Conservation (phyloP, 1,140 invertebrate species). For the Megalopta genalis region DNA sequence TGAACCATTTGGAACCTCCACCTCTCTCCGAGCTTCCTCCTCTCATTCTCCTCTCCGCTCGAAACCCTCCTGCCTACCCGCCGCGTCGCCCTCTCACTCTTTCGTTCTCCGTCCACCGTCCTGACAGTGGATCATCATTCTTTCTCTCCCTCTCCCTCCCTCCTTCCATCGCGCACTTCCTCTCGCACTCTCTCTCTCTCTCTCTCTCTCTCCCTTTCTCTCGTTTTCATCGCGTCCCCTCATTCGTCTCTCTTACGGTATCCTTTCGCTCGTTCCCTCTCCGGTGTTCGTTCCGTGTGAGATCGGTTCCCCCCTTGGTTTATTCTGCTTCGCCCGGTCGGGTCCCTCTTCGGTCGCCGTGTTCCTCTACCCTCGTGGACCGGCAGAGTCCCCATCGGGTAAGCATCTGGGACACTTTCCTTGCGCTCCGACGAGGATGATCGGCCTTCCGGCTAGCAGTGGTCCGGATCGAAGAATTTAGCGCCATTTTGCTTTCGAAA, state of each 20-base stretch:
- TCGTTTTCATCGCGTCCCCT: not conserved
- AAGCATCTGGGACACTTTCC: not conserved
- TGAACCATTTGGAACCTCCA: slow-evolving; percentile 74
- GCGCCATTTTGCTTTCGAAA: not conserved
- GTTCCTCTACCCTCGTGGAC: not conserved
- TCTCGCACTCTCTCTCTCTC: too few species aligned
- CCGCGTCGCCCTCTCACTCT: slow-evolving; percentile 45
- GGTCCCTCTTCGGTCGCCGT: not conserved
- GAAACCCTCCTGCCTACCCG: slow-evolving; percentile 32
- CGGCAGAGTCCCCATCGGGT: slow-evolving; percentile 6
- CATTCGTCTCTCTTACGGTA: not conserved
- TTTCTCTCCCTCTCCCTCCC: slow-evolving; percentile 39
- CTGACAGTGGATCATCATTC: slow-evolving; percentile 26
- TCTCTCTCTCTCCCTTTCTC: slow-evolving; percentile 33
- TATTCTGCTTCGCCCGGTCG: not conserved
- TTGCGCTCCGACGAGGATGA: too few species aligned
- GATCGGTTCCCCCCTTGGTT: not conserved
- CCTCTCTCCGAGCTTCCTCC: slow-evolving; percentile 65
- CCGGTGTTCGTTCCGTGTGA: not conserved
- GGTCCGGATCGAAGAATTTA: not conserved
- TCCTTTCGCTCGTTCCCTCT: slow-evolving; percentile 8
- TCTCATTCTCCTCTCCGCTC: slow-evolving; percentile 42
- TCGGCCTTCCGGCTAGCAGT: not conserved
- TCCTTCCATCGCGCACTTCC: not conserved
- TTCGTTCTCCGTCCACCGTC: slow-evolving; percentile 30